Base-by-base conservation (phyloP, 2,113 vertebrate genomes). In the Alethe diademata region DNA sequence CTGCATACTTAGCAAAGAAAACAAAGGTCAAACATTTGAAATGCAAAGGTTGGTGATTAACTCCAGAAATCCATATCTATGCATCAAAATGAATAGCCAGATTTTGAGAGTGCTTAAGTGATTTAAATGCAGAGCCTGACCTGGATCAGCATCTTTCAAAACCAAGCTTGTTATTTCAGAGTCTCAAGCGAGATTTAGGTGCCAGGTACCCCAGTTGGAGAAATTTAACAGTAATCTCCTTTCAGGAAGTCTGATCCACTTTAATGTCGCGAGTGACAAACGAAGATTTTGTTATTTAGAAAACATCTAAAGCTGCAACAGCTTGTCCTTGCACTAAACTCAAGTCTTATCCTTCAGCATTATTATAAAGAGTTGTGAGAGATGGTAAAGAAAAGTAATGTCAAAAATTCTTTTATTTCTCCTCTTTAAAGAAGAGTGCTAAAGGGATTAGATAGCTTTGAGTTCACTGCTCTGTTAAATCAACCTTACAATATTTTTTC, bases 391-490 rank as follows among this genome's bases (percentile, higher is more conserved):
- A 91, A 72, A 86, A 80, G 67, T 53, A 29, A 51, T 31, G n/a
- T 90, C 36, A 57, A 78, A 88, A 96, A 90, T 78, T 71, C 67
- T 79, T 93, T 83, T 67, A 86, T 88, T 94, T 90, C 75, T 94
- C 24, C 42, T 70, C 56, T 88, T 78, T 74, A 58, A 83, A 90
- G 60, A 90, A 76, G 67, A 72, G 64, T 94, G 90, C 93, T 94
- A 83, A 88, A 96, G 60, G 90, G 94, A 93, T 88, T 76, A 95
- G 75, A 80, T 60, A 88, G 86, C 79, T 96, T 78, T 70, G 90
- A 93, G 95, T 95, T 97, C 90, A 93, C 81, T 71, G 60, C 85
- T 95, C 92, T 88, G 90, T 96, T 96, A 95, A 97, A 96, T 93
- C 93, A 95, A 90, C 90, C 88, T 57, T 71, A 83, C 79, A 67